Evolutionary conservation across 2,888 invertebrate species (phyloP).

Genomic region (Melikaiella ostensackeni): DNA sequence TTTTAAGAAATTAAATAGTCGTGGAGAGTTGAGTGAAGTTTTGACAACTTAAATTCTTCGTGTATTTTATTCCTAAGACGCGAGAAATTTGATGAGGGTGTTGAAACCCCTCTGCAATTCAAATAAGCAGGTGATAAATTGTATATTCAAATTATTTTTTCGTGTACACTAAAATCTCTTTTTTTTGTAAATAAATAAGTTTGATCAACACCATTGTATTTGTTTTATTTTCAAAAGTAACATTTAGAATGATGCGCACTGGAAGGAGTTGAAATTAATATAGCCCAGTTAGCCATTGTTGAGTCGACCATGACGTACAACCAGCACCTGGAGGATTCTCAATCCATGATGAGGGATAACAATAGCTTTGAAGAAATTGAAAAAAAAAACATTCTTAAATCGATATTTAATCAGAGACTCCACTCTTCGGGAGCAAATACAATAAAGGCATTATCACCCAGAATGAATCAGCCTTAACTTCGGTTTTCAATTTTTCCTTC

Average conservation of each 20-base stretch:
- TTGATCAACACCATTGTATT: background rate
- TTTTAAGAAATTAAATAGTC: no score
- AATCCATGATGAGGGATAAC: conserved; percentile 8
- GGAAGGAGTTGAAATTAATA: conserved; percentile 12
- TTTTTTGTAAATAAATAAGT: background rate
- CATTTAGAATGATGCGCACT: background rate
- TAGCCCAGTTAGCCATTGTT: conserved; percentile 19
- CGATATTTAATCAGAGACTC: conserved; percentile 30
- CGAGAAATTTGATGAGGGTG: no score
- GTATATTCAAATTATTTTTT: no score
- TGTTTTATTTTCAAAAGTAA: background rate
- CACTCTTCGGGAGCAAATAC: background rate
- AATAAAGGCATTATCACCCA: conserved; percentile 12
- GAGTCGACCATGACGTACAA: background rate
- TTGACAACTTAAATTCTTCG: no score
- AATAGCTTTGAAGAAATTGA: conserved; percentile 26
- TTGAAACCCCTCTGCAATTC: no score
- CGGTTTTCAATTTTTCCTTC: background rate
- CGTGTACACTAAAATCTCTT: no score
- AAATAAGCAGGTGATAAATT: no score
- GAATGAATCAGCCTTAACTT: conserved; percentile 8
- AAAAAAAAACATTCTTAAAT: conserved; percentile 33
- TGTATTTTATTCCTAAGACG: no score
- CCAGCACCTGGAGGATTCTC: conserved; percentile 28
- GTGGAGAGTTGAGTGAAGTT: no score